phyloP scores from a whole-genome alignment of 2,888 invertebrate species.

The Mythimna lalbum region DNA sequence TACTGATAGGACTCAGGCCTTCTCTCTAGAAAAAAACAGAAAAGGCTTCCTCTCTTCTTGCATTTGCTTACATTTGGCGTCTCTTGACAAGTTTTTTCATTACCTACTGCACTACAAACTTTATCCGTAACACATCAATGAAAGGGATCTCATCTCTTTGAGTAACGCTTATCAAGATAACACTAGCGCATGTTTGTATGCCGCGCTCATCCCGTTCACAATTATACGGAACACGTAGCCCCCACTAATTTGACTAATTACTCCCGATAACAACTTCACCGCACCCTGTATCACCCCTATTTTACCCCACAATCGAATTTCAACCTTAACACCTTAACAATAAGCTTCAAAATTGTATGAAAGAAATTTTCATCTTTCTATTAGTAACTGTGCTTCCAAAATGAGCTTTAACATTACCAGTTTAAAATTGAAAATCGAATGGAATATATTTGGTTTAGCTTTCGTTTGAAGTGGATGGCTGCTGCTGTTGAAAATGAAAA shows the following conservation, averaged over 20 bases:
- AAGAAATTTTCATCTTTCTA: not conserved
- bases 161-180: slow-evolving; percentile 51
- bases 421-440: slow-evolving; percentile 46
- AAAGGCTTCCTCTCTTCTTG: no score
- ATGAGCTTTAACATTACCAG: slow-evolving; percentile 22
- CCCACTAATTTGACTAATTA: slow-evolving; percentile 86
- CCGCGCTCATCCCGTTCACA: slow-evolving; percentile 42
- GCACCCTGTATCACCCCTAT: slow-evolving; percentile 67
- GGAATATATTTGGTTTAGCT: slow-evolving; percentile 23
- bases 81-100: not conserved
- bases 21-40: no score
- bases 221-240: slow-evolving; percentile 68
- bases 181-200: slow-evolving; percentile 37
- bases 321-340: slow-evolving; percentile 4
- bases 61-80: not conserved
- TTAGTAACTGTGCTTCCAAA: slow-evolving; percentile 14
- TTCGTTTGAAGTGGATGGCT: slow-evolving; percentile 23
- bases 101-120: slow-evolving; percentile 3
- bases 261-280: slow-evolving; percentile 76
- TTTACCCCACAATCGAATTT: slow-evolving; percentile 50
- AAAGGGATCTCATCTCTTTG: slow-evolving; percentile 13
- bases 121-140: not conserved
- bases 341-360: slow-evolving; percentile 23
- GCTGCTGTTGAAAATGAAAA: slow-evolving; percentile 29
- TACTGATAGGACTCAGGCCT: no score